A percentile compares a stretch with the other conserved stretches of the same genome.
Evolutionary conservation across 1,140 invertebrate genomes (phyloP).

Genomic region (Euura lappo): DNA sequence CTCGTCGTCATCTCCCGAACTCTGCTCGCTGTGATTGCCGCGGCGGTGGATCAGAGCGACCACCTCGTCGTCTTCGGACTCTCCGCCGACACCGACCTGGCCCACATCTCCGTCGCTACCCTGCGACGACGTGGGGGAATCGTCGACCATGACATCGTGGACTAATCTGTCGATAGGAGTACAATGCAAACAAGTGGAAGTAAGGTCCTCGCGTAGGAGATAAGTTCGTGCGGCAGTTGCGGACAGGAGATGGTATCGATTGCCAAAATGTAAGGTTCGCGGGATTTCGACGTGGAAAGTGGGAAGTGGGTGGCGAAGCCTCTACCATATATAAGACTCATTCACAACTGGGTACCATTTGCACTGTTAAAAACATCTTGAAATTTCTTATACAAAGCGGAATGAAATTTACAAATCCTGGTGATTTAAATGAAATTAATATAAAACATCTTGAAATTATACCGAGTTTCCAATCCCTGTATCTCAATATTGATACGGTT

Average conservation of each 20-base stretch:
- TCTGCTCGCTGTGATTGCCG: constrained; percentile 49
- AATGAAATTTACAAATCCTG: no score
- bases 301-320: no score
- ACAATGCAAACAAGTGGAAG: background rate
- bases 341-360: no score
- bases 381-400: no score
- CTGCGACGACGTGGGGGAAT: constrained; percentile 77
- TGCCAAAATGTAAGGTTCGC: background rate
- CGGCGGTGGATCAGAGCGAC: constrained; percentile 49
- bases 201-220: constrained; percentile 13
- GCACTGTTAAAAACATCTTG: no score
- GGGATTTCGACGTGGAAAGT: no score
- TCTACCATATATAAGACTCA: no score
- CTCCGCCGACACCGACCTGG: constrained; percentile 39
- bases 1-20: constrained; percentile 53
- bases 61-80: constrained; percentile 52
- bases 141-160: constrained; percentile 78
- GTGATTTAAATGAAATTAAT: no score
- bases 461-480: no score
- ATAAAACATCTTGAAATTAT: no score
- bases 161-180: constrained; percentile 66
- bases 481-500: no score
- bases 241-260: background rate
- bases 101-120: constrained; percentile 63
- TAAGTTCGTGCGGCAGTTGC: background rate